These are phyloP conservation scores for Carpatolechia fugitivella DNA, from an alignment of 2,888 invertebrate genomes.

Conservation along the genomic window DNA sequence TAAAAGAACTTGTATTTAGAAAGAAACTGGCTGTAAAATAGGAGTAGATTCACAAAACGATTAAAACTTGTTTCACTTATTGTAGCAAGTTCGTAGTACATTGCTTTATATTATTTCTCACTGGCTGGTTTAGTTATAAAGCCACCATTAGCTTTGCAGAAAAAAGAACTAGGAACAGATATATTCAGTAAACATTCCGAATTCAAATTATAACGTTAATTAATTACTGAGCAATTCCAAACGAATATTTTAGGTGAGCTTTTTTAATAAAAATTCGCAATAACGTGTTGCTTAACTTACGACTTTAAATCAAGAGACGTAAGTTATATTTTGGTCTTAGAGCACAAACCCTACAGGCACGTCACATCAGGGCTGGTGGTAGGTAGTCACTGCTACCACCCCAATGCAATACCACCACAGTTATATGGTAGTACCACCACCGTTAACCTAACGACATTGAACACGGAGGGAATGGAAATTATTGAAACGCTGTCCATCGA, in stretches of 20 bases:
- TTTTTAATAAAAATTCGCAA: background rate
- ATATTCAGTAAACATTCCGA: background rate
- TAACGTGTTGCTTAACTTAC: background rate
- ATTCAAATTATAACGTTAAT: constrained; percentile 4
- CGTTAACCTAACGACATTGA: constrained; percentile 31
- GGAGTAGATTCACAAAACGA: background rate
- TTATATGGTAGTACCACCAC: constrained; percentile 23
- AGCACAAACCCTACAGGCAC: constrained; percentile 37
- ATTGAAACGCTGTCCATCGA: constrained; percentile 9
- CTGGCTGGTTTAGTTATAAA: background rate
- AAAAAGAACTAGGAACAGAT: background rate
- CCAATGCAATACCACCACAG: constrained; percentile 31
- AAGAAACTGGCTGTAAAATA: background rate
- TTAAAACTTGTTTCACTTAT: background rate
- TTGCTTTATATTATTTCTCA: background rate
- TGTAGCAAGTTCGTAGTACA: background rate
- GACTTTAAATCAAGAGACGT: background rate
- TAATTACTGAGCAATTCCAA: background rate
- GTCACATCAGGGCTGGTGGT: constrained; percentile 61
- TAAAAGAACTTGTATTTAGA: background rate
- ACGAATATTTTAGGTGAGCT: background rate
- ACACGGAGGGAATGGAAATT: constrained; percentile 27
- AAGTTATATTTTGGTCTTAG: background rate
- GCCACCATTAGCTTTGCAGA: background rate
- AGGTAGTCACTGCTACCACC: constrained; percentile 61